phyloP scores from a whole-genome alignment of 2,113 vertebrate genomes.

The Connochaetes taurinus region DNA sequence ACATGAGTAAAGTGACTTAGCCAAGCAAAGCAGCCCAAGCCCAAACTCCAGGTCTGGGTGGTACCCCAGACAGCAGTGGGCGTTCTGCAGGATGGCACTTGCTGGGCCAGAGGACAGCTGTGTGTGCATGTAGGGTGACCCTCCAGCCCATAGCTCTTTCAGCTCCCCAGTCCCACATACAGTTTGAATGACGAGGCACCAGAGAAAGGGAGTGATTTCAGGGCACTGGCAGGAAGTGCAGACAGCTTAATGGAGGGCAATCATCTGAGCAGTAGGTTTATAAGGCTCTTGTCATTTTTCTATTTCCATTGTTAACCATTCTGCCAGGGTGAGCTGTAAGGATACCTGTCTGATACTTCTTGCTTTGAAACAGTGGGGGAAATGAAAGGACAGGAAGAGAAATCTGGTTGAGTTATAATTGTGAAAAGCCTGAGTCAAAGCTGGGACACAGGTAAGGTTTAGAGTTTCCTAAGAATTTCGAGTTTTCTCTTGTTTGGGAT shows the following conservation, averaged over 20 bases:
- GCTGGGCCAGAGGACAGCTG: background rate
- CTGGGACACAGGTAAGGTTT: background rate
- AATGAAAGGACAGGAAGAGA: background rate
- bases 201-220: background rate
- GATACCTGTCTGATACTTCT: background rate
- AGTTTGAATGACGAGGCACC: fast-evolving
- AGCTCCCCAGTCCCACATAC: background rate
- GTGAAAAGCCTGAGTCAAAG: background rate
- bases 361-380: background rate
- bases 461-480: background rate
- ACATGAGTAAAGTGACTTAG: background rate
- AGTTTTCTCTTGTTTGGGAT: background rate
- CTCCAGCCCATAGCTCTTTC: fast-evolving
- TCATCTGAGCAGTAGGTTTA: background rate
- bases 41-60: too few relatives aligned
- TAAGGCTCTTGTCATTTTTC: background rate
- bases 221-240: background rate
- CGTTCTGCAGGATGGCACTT: background rate
- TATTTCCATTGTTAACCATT: background rate
- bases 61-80: background rate
- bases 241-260: background rate
- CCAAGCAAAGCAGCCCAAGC: background rate
- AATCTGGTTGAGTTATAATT: background rate
- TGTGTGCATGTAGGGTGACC: fast-evolving
- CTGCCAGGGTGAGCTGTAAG: background rate